Evolutionary conservation across 2,888 invertebrate genomes (phyloP).

Genomic region (Lasioglossum calceatum): DNA sequence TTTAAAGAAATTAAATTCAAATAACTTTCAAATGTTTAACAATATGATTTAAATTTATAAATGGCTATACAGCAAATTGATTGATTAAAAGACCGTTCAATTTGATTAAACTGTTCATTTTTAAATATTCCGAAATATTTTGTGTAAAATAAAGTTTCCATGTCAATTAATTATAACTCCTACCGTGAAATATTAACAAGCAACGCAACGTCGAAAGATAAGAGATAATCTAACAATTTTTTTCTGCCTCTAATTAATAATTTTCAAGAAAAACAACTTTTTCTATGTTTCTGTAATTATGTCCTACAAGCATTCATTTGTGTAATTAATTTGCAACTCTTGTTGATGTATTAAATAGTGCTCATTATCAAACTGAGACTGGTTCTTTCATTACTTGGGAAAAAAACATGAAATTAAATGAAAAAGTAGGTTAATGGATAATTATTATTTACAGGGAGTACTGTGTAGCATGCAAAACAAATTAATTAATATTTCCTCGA

Average conservation of each 20-base stretch:
- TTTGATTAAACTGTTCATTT: background rate
- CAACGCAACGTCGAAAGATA: background rate
- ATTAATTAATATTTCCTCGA: background rate
- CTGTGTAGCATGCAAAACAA: background rate
- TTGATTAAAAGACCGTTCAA: background rate
- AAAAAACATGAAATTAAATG: background rate
- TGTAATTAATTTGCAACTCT: background rate
- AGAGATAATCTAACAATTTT: background rate
- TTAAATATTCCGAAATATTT: background rate
- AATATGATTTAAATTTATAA: background rate
- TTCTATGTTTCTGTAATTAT: background rate
- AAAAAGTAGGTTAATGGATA: background rate
- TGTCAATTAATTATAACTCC: background rate
- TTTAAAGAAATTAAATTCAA: background rate
- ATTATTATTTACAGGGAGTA: background rate
- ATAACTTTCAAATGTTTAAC: background rate
- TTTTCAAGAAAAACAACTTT: background rate
- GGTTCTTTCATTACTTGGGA: background rate
- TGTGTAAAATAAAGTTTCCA: background rate
- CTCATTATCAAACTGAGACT: background rate
- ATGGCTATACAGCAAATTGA: background rate
- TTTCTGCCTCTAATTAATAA: background rate
- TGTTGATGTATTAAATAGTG: background rate
- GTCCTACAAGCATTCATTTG: background rate
- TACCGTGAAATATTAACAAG: background rate